Conservation (phyloP, 2,113 vertebrate genomes). For the Chaetorhynchus papuensis region DNA sequence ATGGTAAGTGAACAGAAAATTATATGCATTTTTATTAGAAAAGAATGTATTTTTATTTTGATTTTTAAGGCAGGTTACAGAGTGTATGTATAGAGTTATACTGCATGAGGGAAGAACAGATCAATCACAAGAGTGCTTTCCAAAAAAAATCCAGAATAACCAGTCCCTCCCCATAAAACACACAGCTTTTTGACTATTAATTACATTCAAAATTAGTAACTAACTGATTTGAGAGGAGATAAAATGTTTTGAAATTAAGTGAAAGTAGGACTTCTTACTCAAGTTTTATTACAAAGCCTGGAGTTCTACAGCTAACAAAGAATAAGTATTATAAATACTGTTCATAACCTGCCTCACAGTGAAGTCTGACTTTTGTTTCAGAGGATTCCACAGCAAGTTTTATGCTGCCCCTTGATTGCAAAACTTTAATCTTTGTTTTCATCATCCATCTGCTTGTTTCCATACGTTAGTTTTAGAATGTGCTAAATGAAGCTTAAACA, state of each 20-base stretch:
- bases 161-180: background rate
- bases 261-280: background rate
- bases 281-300: background rate
- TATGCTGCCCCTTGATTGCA: background rate
- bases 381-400: background rate
- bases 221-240: background rate
- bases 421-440: slow-evolving; percentile 41
- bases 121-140: background rate
- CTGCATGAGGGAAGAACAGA: background rate
- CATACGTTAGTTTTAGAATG: slow-evolving; percentile 34
- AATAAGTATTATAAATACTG: background rate
- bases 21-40: background rate
- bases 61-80: background rate
- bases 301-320: background rate
- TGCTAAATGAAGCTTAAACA: slow-evolving; percentile 61
- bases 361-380: background rate
- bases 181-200: background rate
- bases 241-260: background rate
- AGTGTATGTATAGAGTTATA: background rate
- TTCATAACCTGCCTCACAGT: background rate
- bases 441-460: slow-evolving; percentile 50
- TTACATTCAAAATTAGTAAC: background rate
- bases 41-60: background rate
- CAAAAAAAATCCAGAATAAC: background rate
- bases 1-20: background rate